Conservation (phyloP, 2,113 vertebrate species). For the Ophthalmolycus amberensis region DNA sequence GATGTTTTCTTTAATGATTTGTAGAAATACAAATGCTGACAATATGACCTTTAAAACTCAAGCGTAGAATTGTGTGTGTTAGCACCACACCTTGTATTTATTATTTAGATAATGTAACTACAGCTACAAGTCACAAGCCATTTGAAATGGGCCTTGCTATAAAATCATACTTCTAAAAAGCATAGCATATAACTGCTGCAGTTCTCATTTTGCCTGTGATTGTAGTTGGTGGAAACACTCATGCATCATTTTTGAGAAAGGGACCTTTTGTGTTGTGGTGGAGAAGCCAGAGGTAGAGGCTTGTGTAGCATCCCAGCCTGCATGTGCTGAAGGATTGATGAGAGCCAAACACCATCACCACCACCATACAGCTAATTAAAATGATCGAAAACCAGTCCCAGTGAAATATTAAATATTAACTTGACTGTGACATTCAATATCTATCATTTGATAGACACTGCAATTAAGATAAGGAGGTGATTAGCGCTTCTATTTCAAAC, state of each 20-base stretch:
- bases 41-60: neutral
- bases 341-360: slow-evolving; percentile 21
- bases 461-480: slow-evolving; percentile 77
- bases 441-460: slow-evolving; percentile 70
- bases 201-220: slow-evolving; percentile 24
- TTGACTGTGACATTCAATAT: slow-evolving; percentile 60
- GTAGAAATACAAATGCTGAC: neutral
- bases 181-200: neutral
- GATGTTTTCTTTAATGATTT: neutral
- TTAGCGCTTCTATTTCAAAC: slow-evolving; percentile 71
- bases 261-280: neutral
- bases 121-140: no score
- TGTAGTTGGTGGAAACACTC: slow-evolving; percentile 21
- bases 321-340: slow-evolving; percentile 33
- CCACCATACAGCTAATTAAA: slow-evolving; percentile 61
- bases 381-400: slow-evolving; percentile 42
- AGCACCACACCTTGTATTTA: neutral
- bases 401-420: slow-evolving; percentile 73
- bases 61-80: neutral
- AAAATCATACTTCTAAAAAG: no score
- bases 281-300: slow-evolving; percentile 38
- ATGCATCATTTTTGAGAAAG: slow-evolving; percentile 45
- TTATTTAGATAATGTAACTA: neutral
- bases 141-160: no score
- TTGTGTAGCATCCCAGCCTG: slow-evolving; percentile 17